These are phyloP conservation scores for Nothocercus nigrocapillus DNA, from an alignment of 2,113 vertebrate species.

Conservation along the genomic window DNA sequence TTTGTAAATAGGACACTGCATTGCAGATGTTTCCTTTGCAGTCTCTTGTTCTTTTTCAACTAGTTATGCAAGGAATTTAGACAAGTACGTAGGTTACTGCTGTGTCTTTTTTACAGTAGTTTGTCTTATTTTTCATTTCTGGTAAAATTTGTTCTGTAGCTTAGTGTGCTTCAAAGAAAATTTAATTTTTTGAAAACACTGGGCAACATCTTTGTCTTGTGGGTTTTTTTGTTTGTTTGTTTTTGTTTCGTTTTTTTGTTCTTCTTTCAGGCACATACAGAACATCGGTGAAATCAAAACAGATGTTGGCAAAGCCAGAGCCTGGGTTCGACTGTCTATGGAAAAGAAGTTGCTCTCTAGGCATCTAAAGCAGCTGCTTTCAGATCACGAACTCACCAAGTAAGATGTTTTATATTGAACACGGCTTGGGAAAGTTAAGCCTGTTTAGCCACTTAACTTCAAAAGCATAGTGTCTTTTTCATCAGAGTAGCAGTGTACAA, in stretches of 20 bases:
- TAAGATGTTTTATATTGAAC: conserved; percentile 72
- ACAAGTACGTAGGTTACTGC: background rate
- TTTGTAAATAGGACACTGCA: conserved; percentile 51
- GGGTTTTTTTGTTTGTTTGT: background rate
- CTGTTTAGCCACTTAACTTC: background rate
- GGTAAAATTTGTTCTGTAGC: background rate
- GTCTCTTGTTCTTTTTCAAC: background rate
- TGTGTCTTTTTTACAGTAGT: background rate
- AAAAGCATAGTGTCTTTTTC: background rate
- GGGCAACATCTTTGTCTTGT: background rate
- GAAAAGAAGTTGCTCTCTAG: conserved; percentile 98
- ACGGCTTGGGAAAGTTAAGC: background rate
- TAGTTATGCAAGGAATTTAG: background rate
- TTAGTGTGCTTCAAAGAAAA: background rate
- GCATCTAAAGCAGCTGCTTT: conserved; percentile 95
- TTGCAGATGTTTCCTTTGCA: conserved; percentile 34
- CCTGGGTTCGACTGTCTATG: conserved; percentile 98
- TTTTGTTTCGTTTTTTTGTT: background rate
- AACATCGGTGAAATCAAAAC: conserved; percentile 98
- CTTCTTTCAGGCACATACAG: conserved; percentile 90
- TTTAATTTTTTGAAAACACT: background rate
- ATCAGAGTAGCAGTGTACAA: background rate
- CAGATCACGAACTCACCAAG: conserved; percentile 96
- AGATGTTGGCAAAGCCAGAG: conserved; percentile 96
- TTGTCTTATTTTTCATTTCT: background rate